Evolutionary conservation across 2,797 vertebrate species (phyloP).

Genomic region (Onychomys leucogaster): DNA sequence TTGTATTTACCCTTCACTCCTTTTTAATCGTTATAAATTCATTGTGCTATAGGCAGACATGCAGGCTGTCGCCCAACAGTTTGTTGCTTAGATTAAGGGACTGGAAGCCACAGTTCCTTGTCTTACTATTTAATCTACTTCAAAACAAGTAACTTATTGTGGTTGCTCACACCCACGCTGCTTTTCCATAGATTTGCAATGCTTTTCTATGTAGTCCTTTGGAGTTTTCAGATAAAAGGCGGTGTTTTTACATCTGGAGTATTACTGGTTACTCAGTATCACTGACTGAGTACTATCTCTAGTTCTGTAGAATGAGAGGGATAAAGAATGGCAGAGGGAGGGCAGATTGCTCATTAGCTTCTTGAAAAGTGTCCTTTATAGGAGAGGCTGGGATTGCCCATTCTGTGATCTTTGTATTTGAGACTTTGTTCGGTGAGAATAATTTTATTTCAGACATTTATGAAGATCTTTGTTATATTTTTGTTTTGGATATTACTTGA

Average conservation of each 20-base stretch:
- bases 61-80: conserved; percentile 45
- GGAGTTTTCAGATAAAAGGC: conserved; percentile 66
- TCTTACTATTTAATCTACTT: conserved; percentile 61
- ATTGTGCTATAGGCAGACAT: conserved; percentile 71
- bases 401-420: conserved; percentile 51
- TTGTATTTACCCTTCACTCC: conserved; percentile 86
- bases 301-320: conserved; percentile 16
- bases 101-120: conserved; percentile 45
- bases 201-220: conserved; percentile 62
- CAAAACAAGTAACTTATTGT: conserved; percentile 53
- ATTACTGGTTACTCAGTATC: conserved; percentile 60
- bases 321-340: conserved; percentile 40
- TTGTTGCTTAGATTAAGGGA: conserved; percentile 64
- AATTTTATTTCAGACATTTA: conserved; percentile 49
- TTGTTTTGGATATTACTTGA: conserved; percentile 64
- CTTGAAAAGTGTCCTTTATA: conserved; percentile 41
- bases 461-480: conserved; percentile 61
- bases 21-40: conserved; percentile 82
- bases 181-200: conserved; percentile 68
- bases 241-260: conserved; percentile 72
- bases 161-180: conserved; percentile 63
- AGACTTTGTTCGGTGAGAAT: conserved; percentile 62
- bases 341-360: conserved; percentile 8
- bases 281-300: conserved; percentile 66
- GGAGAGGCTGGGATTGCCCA: background rate